Base-by-base conservation (phyloP, 1,140 invertebrate genomes). In the Aphis craccivora region DNA sequence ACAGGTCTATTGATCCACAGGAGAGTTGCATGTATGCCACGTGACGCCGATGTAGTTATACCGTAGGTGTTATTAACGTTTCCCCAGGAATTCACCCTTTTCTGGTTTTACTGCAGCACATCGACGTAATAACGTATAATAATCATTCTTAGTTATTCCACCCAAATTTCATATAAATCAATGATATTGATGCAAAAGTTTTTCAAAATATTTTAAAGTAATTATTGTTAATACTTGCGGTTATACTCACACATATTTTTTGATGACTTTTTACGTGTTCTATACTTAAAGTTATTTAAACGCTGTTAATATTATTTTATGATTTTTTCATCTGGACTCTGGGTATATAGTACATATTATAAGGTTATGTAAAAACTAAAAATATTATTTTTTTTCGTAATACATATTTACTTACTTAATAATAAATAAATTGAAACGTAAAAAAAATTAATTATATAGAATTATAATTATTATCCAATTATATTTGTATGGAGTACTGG, bases 21-120 rank as follows among this genome's bases (percentile, higher is more conserved):
- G 89, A 67, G 89, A 67, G 55, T 67, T 90, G 89, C 89, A 90
- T 67, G 89, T 43, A 40, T 67, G 37, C 55, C 89, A 45, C 89
- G 89, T 90, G 89, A 90, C 89, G 89, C 89, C 53, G 55, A 67
- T 40, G 89, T 90, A 67, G 53, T 60, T 67, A 67, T 90, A 90
- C 53, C 53, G 25, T 40, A 60, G 89, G 53, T 60, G 89, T 67
- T 60, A 90, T 90, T 67, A 67, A 90, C 89, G 89, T 90, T 60
- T 90, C 53, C 51, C 37, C 37, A 25, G 35, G 43, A 53, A 25
- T 55, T 55, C 48, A 55, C 88, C 88, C 88, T 35, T 89, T 35
- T 55, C 35, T 22, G 51, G 87, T 89, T 89, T 89, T 89, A 55
- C 35, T 37, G 48, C 88, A 48, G 76, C 20, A 45, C 11, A 45